These are phyloP conservation scores for Seira sanloemensis DNA, from an alignment of 2,888 invertebrate genomes.

Conservation along the genomic window DNA sequence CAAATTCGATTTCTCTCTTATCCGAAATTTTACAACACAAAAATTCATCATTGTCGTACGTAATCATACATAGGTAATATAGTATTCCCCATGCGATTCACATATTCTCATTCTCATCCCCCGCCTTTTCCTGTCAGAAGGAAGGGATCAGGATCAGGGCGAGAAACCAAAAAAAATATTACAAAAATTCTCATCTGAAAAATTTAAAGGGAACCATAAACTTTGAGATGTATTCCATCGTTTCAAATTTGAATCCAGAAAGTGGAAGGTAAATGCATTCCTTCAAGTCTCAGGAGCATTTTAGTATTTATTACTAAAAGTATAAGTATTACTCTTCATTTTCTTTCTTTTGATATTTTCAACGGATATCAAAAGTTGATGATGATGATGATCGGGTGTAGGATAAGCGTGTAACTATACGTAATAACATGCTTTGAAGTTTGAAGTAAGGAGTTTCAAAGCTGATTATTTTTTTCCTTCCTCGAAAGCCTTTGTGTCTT, in stretches of 20 bases:
- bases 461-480: conserved; percentile 21
- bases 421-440: conserved; percentile 11
- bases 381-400: conserved; percentile 9
- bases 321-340: not conserved
- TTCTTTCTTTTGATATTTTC: not conserved
- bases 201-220: not conserved
- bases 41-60: not conserved
- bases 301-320: not conserved
- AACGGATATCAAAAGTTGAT: not conserved
- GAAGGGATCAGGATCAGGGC: not conserved
- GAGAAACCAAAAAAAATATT: not conserved
- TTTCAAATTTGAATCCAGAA: not conserved
- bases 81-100: not conserved
- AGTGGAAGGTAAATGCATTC: not conserved
- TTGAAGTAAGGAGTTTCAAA: no score
- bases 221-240: not conserved
- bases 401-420: conserved; percentile 20
- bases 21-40: not conserved
- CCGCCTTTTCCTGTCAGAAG: conserved; percentile 8
- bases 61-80: not conserved
- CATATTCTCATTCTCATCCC: not conserved
- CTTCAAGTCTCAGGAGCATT: not conserved
- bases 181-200: not conserved
- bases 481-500: conserved; percentile 20
- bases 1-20: no score